Evolutionary conservation across 2,797 vertebrate species (phyloP).

Genomic region (Botia almorhae): DNA sequence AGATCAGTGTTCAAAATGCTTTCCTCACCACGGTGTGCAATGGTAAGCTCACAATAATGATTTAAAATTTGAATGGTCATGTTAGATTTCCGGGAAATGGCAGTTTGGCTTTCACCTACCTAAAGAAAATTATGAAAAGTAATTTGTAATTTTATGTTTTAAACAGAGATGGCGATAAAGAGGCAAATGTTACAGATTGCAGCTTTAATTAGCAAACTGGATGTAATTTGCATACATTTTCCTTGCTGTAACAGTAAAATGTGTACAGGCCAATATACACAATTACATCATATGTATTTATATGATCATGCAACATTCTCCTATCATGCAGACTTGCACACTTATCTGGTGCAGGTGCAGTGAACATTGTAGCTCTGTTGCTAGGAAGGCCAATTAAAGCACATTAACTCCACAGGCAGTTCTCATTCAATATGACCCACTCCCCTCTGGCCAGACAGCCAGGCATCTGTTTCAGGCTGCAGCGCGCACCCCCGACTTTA

Average conservation of each 20-base stretch:
- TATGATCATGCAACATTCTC: background rate
- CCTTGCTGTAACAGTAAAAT: background rate
- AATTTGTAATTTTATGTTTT: background rate
- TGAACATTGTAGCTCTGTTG: constrained; percentile 70
- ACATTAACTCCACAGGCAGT: constrained; percentile 68
- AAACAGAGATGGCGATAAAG: no score
- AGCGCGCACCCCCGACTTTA: constrained; percentile 71
- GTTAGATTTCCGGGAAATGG: no score
- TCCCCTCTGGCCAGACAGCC: constrained; percentile 65
- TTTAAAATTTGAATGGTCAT: no score
- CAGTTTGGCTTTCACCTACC: no score
- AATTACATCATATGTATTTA: constrained; percentile 8
- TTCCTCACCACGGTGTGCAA: no score
- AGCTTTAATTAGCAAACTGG: no score
- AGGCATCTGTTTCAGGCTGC: constrained; percentile 80
- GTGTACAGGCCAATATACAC: background rate
- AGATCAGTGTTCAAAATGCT: no score
- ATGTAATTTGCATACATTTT: constrained; percentile 15
- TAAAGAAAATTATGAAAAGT: background rate
- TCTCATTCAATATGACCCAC: constrained; percentile 57
- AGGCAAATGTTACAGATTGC: no score
- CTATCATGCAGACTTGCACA: constrained; percentile 5
- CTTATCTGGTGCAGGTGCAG: constrained; percentile 57
- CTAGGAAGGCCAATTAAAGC: constrained; percentile 67
- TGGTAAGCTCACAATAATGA: no score